These are phyloP conservation scores for Takifugu rubripes DNA, from an alignment of 2,797 vertebrate genomes.

Conservation along the genomic window DNA sequence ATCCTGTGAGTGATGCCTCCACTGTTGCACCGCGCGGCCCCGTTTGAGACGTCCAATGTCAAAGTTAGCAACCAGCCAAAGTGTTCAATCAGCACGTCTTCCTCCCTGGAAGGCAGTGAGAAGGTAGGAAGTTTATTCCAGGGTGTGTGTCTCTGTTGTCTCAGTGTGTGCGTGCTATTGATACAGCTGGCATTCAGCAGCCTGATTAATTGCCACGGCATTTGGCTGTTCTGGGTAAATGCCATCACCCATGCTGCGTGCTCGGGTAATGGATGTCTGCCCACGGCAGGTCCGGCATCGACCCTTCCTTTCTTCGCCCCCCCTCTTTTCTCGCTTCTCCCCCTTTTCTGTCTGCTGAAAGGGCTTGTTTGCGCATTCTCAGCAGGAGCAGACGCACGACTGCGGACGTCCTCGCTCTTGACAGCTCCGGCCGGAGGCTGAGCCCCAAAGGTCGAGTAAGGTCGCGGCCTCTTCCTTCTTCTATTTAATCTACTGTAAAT, in stretches of 20 bases:
- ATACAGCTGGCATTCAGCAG: slow-evolving; percentile 62
- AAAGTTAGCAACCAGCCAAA: slow-evolving; percentile 21
- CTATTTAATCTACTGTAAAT: slow-evolving; percentile 45
- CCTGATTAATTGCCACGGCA: slow-evolving; percentile 72
- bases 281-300: slow-evolving; percentile 30
- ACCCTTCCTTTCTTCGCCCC: slow-evolving; percentile 19
- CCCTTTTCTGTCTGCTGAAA: slow-evolving; percentile 26
- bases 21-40: slow-evolving; percentile 48
- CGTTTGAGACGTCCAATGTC: slow-evolving; percentile 43
- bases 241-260: slow-evolving; percentile 64
- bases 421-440: slow-evolving; percentile 25
- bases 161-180: slow-evolving; percentile 45
- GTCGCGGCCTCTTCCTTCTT: slow-evolving; percentile 25
- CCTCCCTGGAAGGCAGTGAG: not conserved
- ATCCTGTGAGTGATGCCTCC: slow-evolving; percentile 56
- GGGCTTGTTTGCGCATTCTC: slow-evolving; percentile 47
- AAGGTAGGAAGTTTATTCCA: slow-evolving; percentile 2
- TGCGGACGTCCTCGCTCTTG: slow-evolving; percentile 27
- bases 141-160: slow-evolving; percentile 9
- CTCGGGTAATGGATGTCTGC: slow-evolving; percentile 61
- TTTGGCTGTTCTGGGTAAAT: slow-evolving; percentile 70
- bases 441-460: slow-evolving; percentile 33
- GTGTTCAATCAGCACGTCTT: too few species aligned
- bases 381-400: slow-evolving; percentile 38
- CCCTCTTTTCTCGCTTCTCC: slow-evolving; percentile 12